Conservation (phyloP, 2,113 vertebrate genomes). For the Rhynchopsitta pachyrhyncha region DNA sequence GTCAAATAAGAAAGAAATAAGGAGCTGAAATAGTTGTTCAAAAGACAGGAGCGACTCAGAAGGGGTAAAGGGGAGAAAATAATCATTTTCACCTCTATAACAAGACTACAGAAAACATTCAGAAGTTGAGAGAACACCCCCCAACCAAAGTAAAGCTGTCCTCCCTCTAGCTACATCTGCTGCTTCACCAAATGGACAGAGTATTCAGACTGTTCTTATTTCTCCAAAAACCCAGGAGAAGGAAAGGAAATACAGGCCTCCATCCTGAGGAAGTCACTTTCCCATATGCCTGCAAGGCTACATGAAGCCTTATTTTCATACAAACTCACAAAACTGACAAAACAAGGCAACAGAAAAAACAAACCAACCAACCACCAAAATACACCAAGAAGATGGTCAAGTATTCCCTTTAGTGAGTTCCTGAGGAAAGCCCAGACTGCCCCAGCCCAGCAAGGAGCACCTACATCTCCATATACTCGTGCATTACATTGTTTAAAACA, state of each 20-base stretch:
- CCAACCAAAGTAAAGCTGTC: neutral
- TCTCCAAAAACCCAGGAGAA: neutral
- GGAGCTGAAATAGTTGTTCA: neutral
- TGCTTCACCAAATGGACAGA: neutral
- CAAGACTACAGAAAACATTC: neutral
- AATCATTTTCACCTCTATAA: rapidly evolving
- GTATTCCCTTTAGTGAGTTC: rapidly evolving
- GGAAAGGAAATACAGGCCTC: neutral
- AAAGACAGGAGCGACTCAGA: neutral
- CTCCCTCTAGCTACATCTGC: neutral
- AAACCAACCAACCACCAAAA: rapidly evolving
- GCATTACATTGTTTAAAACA: neutral
- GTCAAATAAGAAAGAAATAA: neutral
- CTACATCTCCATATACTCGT: neutral
- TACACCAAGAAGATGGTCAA: rapidly evolving
- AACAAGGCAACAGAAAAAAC: neutral
- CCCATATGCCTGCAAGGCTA: rapidly evolving
- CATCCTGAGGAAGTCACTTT: neutral
- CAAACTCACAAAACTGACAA: rapidly evolving
- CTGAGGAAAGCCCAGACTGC: neutral
- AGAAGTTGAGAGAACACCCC: neutral
- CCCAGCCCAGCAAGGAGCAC: neutral
- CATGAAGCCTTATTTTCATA: rapidly evolving
- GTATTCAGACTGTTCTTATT: rapidly evolving
- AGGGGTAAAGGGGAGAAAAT: neutral